phyloP scores from a whole-genome alignment of 2,113 vertebrate genomes.

The Tichodroma muraria region DNA sequence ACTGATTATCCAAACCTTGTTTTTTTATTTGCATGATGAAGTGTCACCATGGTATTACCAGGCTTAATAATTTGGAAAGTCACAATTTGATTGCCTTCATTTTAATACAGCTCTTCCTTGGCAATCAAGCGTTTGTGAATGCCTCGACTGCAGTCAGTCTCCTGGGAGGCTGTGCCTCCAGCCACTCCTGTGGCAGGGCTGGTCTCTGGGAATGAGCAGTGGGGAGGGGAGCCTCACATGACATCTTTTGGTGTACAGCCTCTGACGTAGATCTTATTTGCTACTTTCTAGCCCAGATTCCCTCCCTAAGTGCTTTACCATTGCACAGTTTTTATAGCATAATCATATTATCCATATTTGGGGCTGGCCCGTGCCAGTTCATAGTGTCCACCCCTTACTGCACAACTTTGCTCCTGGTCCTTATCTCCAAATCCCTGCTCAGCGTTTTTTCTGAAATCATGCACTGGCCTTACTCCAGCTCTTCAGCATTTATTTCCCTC shows the following conservation, averaged over 20 bases:
- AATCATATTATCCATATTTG: not conserved
- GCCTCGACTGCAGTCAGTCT: not conserved
- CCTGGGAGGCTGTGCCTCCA: not conserved
- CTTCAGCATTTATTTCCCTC: not conserved
- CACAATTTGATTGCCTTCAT: not conserved
- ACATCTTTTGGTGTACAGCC: not conserved
- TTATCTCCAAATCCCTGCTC: not conserved
- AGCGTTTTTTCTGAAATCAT: not conserved
- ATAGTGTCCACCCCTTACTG: rapidly evolving
- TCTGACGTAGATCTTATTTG: not conserved
- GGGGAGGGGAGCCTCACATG: not conserved
- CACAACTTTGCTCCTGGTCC: not conserved
- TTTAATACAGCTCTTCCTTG: not conserved
- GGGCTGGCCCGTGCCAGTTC: not conserved
- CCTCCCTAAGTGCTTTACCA: not conserved
- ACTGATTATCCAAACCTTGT: not conserved
- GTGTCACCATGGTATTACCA: not conserved
- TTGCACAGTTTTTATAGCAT: not conserved
- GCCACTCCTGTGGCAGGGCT: not conserved
- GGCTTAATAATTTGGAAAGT: not conserved
- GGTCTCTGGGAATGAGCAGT: not conserved
- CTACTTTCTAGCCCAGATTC: not conserved
- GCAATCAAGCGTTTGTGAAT: not conserved
- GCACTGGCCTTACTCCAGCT: not conserved
- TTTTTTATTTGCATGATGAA: not conserved